Percentiles rank a stretch among this genome's conserved stretches.
Conservation (phyloP, 1,140 invertebrate genomes). For the Pomacea maculata region DNA sequence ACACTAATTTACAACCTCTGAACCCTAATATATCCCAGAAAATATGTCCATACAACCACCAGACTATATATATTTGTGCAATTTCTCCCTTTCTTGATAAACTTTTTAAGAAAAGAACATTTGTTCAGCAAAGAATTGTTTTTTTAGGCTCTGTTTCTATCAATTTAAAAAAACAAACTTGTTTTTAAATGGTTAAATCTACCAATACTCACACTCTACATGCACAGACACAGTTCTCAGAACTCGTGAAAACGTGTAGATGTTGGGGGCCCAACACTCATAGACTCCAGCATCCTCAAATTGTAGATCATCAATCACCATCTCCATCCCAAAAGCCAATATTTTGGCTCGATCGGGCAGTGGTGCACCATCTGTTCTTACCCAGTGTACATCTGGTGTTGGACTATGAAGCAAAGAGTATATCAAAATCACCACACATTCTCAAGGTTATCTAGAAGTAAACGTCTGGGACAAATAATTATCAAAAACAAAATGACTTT, state of each 20-base stretch:
- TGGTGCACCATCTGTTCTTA: slow-evolving; percentile 27
- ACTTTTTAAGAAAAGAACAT: too few species aligned
- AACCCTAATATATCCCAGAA: too few species aligned
- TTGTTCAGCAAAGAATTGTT: too few species aligned
- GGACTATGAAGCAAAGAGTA: slow-evolving; percentile 40
- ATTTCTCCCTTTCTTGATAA: too few species aligned
- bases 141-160: background rate
- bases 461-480: too few species aligned
- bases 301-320: slow-evolving; percentile 46
- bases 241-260: too few species aligned
- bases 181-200: background rate
- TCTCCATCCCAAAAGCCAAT: slow-evolving; percentile 56
- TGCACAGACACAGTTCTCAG: slow-evolving; percentile 42
- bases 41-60: too few species aligned
- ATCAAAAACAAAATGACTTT: background rate
- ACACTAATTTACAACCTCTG: too few species aligned
- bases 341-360: slow-evolving; percentile 35
- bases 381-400: slow-evolving; percentile 57
- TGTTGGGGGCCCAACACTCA: slow-evolving; percentile 59
- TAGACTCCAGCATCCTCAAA: slow-evolving; percentile 55
- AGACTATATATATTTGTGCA: too few species aligned
- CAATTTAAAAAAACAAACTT: background rate
- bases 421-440: background rate
- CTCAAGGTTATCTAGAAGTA: background rate
- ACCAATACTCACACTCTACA: slow-evolving; percentile 51